These are phyloP conservation scores for Arvicanthis niloticus DNA, from an alignment of 2,113 vertebrate species.

Conservation along the genomic window DNA sequence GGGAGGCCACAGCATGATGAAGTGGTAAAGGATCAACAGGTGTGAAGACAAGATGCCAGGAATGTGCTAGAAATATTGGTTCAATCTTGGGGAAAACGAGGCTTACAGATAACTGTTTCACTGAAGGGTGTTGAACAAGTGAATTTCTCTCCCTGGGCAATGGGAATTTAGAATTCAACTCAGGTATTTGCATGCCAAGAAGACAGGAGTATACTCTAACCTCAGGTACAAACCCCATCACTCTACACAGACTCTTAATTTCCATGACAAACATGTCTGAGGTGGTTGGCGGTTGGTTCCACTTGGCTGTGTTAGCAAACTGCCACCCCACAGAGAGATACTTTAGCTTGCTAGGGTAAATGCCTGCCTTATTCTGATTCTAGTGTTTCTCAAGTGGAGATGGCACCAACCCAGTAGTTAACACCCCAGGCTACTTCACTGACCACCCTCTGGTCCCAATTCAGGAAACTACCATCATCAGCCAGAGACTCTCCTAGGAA, in stretches of 20 bases:
- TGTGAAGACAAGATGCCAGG: background rate
- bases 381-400: slow-evolving; percentile 18
- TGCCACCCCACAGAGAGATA: background rate
- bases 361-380: background rate
- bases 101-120: background rate
- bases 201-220: background rate
- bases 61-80: background rate
- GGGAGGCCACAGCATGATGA: rapidly evolving
- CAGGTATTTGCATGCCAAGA: background rate
- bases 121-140: background rate
- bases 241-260: background rate
- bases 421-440: background rate
- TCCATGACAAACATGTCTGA: background rate
- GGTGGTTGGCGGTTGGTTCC: background rate
- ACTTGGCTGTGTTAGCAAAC: background rate
- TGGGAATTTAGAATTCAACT: background rate
- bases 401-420: slow-evolving; percentile 36
- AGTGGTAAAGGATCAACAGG: background rate
- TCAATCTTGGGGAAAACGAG: background rate
- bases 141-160: background rate
- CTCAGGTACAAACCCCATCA: slow-evolving; percentile 14
- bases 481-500: background rate
- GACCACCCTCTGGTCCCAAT: slow-evolving; percentile 19
- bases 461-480: slow-evolving; percentile 53
- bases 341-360: background rate